Evolutionary conservation across 2,888 invertebrate genomes (phyloP).

Genomic region (Drosophila putrida): DNA sequence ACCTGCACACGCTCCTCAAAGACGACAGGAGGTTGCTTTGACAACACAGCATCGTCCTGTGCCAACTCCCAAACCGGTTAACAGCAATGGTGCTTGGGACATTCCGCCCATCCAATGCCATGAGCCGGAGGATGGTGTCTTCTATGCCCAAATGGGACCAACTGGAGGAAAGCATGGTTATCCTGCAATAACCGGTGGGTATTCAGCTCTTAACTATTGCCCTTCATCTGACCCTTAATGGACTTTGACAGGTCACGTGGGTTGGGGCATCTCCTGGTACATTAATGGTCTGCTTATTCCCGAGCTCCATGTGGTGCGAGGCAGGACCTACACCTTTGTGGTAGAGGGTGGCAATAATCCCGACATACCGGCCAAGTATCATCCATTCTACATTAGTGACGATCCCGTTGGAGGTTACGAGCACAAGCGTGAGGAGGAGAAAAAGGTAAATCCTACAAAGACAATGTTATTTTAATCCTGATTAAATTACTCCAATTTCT

Average conservation of each 20-base stretch:
- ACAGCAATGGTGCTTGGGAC: constrained; percentile 90
- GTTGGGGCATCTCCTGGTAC: constrained; percentile 98
- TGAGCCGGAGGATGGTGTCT: constrained; percentile 95
- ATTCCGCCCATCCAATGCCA: constrained; percentile 95
- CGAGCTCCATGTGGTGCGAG: constrained; percentile 94
- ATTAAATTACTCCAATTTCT: not conserved
- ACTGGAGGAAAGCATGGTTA: constrained; percentile 96
- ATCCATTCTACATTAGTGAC: constrained; percentile 97
- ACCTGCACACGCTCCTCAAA: constrained; percentile 43
- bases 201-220: not conserved
- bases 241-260: constrained; percentile 91
- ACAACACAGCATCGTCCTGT: constrained; percentile 81
- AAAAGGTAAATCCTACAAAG: constrained; percentile 87
- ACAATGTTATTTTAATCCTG: not conserved
- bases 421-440: constrained; percentile 93
- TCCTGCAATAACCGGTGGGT: constrained; percentile 92
- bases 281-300: constrained; percentile 97
- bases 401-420: constrained; percentile 96
- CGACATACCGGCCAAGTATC: constrained; percentile 92
- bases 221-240: not conserved
- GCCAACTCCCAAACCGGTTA: constrained; percentile 88
- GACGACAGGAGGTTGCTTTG: constrained; percentile 66
- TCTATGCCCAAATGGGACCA: constrained; percentile 97
- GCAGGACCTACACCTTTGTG: constrained; percentile 94
- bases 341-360: constrained; percentile 94